Evolutionary conservation across 35 echinoderm and acorn worm genomes (phyloP).

Genomic region (Lytechinus pictus): DNA sequence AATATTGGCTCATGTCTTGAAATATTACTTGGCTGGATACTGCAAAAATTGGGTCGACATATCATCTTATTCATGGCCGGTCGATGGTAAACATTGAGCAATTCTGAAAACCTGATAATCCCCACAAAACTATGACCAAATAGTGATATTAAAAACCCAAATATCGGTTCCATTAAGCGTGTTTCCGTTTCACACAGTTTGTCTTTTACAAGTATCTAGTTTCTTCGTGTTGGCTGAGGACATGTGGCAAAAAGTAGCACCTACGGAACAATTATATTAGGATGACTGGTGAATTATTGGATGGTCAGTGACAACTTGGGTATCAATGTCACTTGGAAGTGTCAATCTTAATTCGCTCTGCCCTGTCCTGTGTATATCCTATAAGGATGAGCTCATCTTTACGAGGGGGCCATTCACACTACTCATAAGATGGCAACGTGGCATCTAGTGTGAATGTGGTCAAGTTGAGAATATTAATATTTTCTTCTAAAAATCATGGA

Average conservation of each 20-base stretch:
- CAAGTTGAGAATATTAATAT: neutral
- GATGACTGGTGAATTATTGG: slow-evolving; percentile 10
- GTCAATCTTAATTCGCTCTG: neutral
- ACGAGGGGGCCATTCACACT: neutral
- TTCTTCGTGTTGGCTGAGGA: neutral
- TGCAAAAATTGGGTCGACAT: neutral
- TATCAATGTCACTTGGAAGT: neutral
- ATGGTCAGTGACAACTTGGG: slow-evolving; percentile 8
- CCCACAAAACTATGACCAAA: neutral
- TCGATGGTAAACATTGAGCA: neutral
- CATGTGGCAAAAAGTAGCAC: neutral
- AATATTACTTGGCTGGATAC: neutral
- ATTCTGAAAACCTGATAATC: neutral
- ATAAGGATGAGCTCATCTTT: neutral
- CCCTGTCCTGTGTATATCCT: neutral
- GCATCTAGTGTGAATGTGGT: neutral
- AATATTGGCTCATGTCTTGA: neutral
- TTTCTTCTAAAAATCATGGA: neutral
- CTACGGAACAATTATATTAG: slow-evolving; percentile 13
- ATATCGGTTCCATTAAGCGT: neutral
- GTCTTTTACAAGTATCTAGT: neutral
- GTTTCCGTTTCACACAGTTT: slow-evolving; percentile 11
- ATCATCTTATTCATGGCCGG: neutral
- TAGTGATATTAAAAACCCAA: neutral
- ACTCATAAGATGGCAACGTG: neutral